phyloP scores from a whole-genome alignment of 35 echinoderm and acorn worm genomes.

The Strongylocentrotus purpuratus region DNA sequence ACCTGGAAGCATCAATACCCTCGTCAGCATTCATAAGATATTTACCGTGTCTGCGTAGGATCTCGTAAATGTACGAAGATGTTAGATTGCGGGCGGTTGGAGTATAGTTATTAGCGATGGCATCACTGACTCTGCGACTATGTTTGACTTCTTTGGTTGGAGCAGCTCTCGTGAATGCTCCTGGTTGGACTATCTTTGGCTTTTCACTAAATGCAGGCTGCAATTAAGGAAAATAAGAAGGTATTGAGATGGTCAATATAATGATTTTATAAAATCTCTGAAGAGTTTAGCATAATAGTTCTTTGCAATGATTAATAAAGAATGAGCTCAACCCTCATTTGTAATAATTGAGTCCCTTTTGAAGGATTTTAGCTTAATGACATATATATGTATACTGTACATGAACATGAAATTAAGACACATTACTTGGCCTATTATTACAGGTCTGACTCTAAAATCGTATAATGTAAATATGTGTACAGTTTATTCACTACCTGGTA shows the following conservation, averaged over 20 bases:
- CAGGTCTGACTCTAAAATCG: too few relatives aligned
- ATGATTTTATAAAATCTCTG: too few relatives aligned
- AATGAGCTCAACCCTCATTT: too few relatives aligned
- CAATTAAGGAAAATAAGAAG: background rate
- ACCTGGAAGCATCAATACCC: background rate
- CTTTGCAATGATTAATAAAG: too few relatives aligned
- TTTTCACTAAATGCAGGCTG: constrained; percentile 98
- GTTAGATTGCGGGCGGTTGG: constrained; percentile 90
- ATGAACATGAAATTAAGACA: too few relatives aligned
- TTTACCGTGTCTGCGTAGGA: constrained; percentile 90
- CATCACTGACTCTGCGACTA: constrained; percentile 89
- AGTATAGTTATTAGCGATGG: constrained; percentile 96
- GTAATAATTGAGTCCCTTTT: too few relatives aligned
- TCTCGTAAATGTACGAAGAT: constrained; percentile 86
- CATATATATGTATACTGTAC: too few relatives aligned
- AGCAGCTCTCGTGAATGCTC: constrained; percentile 89
- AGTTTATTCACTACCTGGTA: too few relatives aligned
- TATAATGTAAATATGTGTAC: too few relatives aligned
- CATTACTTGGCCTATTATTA: too few relatives aligned
- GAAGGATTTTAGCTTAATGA: too few relatives aligned
- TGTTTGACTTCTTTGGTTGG: constrained; percentile 87
- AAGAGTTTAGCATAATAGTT: too few relatives aligned
- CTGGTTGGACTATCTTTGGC: constrained; percentile 89
- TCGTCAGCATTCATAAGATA: constrained; percentile 14
- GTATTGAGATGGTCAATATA: background rate